Evolutionary conservation across 2,113 vertebrate genomes (phyloP).

Genomic region (Piaya cayana): DNA sequence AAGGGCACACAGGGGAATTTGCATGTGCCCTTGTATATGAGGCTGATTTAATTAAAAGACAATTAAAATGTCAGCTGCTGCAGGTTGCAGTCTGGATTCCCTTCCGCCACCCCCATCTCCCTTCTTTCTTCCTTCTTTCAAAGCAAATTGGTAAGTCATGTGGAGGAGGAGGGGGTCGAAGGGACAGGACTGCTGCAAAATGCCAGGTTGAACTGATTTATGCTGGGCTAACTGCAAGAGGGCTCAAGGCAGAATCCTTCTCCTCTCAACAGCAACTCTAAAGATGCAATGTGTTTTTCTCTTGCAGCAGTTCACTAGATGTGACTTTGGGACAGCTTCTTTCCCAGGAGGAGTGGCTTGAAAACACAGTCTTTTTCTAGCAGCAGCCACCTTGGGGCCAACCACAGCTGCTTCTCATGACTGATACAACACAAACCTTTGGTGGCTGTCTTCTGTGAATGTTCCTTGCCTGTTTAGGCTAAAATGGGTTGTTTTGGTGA

Average conservation of each 20-base stretch:
- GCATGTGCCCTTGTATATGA: conserved; percentile 55
- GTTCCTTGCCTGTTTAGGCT: neutral
- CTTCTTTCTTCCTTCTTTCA: conserved; percentile 37
- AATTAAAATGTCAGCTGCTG: conserved; percentile 76
- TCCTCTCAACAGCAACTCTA: neutral
- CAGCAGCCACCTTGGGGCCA: neutral
- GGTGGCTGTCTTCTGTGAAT: neutral
- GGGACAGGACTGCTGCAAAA: neutral
- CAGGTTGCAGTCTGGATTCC: conserved; percentile 68
- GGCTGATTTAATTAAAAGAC: conserved; percentile 82
- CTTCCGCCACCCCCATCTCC: neutral
- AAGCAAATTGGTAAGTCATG: neutral
- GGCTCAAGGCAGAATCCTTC: neutral
- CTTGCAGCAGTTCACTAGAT: neutral
- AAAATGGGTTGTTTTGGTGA: neutral
- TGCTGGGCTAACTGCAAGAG: neutral
- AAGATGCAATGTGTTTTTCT: neutral
- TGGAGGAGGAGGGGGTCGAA: neutral
- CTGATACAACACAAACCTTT: neutral
- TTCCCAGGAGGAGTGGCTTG: neutral
- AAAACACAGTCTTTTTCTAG: neutral
- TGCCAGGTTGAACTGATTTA: neutral
- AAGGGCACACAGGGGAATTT: conserved; percentile 21
- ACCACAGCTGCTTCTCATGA: neutral
- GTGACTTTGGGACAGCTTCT: neutral